These are phyloP conservation scores for Drosophila sp. DNA, from an alignment of 1,140 invertebrate genomes.

Conservation along the genomic window DNA sequence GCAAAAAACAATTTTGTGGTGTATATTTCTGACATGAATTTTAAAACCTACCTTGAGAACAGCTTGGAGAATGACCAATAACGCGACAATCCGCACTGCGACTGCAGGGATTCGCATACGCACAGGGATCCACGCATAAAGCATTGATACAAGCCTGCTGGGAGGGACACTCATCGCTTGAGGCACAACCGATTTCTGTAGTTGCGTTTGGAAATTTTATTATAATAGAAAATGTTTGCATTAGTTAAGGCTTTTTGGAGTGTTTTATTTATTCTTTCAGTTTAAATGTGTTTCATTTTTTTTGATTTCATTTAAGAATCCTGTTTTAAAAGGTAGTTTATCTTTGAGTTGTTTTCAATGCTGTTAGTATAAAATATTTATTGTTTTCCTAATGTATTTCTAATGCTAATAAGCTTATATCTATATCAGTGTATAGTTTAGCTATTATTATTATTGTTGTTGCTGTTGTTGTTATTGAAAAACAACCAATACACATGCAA, in stretches of 20 bases:
- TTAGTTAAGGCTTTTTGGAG: conserved; percentile 51
- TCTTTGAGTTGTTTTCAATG: conserved; percentile 62
- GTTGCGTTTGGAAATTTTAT: conserved; percentile 38
- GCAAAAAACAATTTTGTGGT: not conserved
- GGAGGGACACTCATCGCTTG: conserved; percentile 89
- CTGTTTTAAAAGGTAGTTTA: conserved; percentile 44
- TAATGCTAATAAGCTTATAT: conserved; percentile 49
- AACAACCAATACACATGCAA: conserved; percentile 82
- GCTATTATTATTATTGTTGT: conserved; percentile 36
- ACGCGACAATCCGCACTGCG: conserved; percentile 89
- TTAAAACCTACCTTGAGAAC: conserved; percentile 88
- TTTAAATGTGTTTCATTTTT: conserved; percentile 51
- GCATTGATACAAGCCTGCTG: conserved; percentile 91
- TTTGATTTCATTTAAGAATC: conserved; percentile 47
- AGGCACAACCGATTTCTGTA: conserved; percentile 89
- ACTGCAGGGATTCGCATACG: conserved; percentile 88
- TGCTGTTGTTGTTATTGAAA: conserved; percentile 39
- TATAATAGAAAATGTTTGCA: conserved; percentile 65
- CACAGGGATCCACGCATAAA: conserved; percentile 91
- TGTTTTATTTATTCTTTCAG: conserved; percentile 28
- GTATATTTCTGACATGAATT: not conserved
- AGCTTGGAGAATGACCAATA: conserved; percentile 91
- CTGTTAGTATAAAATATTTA: conserved; percentile 63
- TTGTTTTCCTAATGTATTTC: conserved; percentile 32
- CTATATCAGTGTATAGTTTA: conserved; percentile 42